Conservation (phyloP, 2,888 invertebrate species). For the Deladenus siricidicola region DNA sequence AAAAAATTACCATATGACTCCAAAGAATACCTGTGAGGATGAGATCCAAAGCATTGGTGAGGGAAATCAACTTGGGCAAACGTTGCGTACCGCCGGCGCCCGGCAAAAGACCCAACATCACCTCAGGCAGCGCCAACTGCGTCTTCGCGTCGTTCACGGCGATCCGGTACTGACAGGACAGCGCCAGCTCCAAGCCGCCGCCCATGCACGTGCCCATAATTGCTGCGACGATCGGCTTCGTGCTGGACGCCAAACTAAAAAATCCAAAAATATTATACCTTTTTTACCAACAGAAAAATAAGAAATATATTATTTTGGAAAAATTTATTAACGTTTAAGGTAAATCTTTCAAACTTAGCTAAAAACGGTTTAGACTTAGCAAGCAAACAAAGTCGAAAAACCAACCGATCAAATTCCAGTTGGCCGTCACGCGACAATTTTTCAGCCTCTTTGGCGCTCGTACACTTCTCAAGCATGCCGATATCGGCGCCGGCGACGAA, state of each 20-base stretch:
- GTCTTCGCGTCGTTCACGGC: constrained; percentile 89
- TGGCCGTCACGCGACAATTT: constrained; percentile 72
- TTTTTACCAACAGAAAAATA: too few relatives aligned
- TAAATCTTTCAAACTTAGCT: too few relatives aligned
- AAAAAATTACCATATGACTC: too few relatives aligned
- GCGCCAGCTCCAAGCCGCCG: constrained; percentile 85
- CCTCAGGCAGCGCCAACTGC: constrained; percentile 82
- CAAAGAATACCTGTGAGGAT: constrained; percentile 87
- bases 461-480: constrained; percentile 61
- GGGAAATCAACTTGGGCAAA: constrained; percentile 68
- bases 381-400: too few relatives aligned
- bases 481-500: constrained; percentile 99
- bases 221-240: constrained; percentile 82
- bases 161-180: constrained; percentile 90
- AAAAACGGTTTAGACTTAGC: too few relatives aligned
- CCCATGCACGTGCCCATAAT: constrained; percentile 92
- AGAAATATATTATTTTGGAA: too few relatives aligned
- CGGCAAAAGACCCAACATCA: constrained; percentile 89
- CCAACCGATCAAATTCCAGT: constrained; percentile 67
- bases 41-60: constrained; percentile 83
- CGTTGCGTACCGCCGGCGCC: constrained; percentile 94
- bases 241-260: constrained; percentile 73
- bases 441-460: constrained; percentile 70
- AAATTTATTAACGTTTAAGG: too few relatives aligned
- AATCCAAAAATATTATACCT: too few relatives aligned